Percentiles rank a stretch among this genome's conserved stretches.
phyloP scores from a whole-genome alignment of 2,113 vertebrate genomes.

The Gopherus flavomarginatus region DNA sequence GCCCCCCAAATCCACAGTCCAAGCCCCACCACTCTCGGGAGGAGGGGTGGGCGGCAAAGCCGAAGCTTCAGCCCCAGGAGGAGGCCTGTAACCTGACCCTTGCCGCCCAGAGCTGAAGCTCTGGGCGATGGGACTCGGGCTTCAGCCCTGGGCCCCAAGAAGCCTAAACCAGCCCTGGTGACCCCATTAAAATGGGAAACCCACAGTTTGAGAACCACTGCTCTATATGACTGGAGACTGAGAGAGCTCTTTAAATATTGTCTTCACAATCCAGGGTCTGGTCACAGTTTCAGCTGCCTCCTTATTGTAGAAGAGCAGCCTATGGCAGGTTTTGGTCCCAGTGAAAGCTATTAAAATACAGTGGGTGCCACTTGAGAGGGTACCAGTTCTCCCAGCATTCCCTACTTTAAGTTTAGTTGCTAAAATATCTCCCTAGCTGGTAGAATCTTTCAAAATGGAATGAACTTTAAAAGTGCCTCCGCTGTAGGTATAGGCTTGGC shows the following conservation, averaged over 20 bases:
- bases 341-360: neutral
- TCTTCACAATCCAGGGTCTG: neutral
- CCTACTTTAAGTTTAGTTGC: neutral
- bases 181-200: too few species aligned
- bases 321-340: neutral
- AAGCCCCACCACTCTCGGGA: too few species aligned
- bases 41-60: too few species aligned
- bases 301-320: neutral
- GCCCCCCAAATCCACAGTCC: too few species aligned
- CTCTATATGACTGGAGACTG: neutral
- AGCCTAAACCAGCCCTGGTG: too few species aligned
- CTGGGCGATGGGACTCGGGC: too few species aligned
- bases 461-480: neutral
- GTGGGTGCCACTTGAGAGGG: neutral
- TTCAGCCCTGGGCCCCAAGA: too few species aligned
- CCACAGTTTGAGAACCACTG: too few species aligned
- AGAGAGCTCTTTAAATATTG: neutral
- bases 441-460: neutral
- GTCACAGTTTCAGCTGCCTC: too few species aligned
- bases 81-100: too few species aligned
- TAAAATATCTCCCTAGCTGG: neutral
- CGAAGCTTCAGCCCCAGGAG: too few species aligned
- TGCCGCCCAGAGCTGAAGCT: too few species aligned
- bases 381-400: neutral
- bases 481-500: neutral